A percentile compares a stretch with the other conserved stretches of the same genome.
Evolutionary conservation across 2,888 invertebrate species (phyloP).

Genomic region (Drosophila nigricruria): DNA sequence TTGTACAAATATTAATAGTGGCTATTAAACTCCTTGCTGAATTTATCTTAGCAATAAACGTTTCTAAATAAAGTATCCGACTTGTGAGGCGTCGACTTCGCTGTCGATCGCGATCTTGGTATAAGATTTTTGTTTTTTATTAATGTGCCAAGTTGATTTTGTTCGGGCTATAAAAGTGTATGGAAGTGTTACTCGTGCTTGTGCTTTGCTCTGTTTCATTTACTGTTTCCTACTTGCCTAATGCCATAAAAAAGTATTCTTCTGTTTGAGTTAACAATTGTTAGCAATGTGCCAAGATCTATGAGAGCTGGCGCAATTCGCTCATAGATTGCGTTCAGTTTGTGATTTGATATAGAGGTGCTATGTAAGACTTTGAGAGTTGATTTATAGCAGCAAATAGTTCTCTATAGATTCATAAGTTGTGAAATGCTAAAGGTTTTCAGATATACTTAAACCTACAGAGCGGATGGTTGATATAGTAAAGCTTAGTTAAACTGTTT

Average conservation of each 20-base stretch:
- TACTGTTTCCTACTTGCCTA: constrained; percentile 33
- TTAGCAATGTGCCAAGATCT: constrained; percentile 54
- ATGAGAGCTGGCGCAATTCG: constrained; percentile 20
- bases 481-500: neutral
- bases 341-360: neutral
- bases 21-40: constrained; percentile 61
- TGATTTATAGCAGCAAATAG: neutral
- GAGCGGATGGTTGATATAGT: neutral
- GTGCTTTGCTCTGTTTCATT: constrained; percentile 72
- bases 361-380: neutral
- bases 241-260: constrained; percentile 33
- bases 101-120: neutral
- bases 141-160: constrained; percentile 59
- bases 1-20: constrained; percentile 72
- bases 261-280: constrained; percentile 63
- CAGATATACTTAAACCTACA: neutral
- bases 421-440: neutral
- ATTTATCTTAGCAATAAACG: constrained; percentile 73
- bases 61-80: constrained; percentile 57
- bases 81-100: constrained; percentile 7
- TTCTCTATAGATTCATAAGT: neutral
- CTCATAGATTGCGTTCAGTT: neutral
- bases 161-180: constrained; percentile 40
- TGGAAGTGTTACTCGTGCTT: constrained; percentile 32
- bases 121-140: constrained; percentile 52